phyloP scores from a whole-genome alignment of 2,888 invertebrate genomes.

The Cordilura impudica region DNA sequence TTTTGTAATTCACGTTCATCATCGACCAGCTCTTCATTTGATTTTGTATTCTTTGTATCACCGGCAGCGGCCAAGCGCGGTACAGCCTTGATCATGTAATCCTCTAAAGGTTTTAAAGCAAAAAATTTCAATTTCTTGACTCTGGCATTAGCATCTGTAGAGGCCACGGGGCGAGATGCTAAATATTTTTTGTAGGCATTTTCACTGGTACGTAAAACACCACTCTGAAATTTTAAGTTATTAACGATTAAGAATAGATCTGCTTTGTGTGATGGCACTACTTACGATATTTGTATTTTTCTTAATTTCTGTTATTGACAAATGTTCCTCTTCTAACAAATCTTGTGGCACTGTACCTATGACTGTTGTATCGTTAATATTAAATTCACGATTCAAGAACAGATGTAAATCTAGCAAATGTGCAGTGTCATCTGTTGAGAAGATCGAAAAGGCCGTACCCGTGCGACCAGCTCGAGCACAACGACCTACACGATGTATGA shows the following conservation, averaged over 20 bases:
- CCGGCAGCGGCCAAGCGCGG: constrained; percentile 77
- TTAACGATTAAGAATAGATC: constrained; percentile 17
- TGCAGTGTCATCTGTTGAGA: constrained; percentile 93
- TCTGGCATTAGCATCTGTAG: constrained; percentile 91
- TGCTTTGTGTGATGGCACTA: constrained; percentile 61
- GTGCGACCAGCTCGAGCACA: constrained; percentile 96
- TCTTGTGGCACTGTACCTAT: constrained; percentile 89
- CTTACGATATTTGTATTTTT: constrained; percentile 88
- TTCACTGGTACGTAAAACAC: constrained; percentile 85
- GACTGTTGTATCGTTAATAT: constrained; percentile 72
- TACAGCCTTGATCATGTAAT: constrained; percentile 71
- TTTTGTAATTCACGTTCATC: constrained; percentile 72
- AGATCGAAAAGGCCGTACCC: constrained; percentile 94
- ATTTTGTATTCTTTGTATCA: constrained; percentile 80
- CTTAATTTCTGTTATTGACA: constrained; percentile 86
- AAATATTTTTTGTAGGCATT: constrained; percentile 96
- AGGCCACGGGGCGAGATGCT: constrained; percentile 91
- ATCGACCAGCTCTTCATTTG: constrained; percentile 66
- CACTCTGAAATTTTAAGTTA: constrained; percentile 78
- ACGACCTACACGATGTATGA: constrained; percentile 98
- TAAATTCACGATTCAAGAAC: constrained; percentile 89
- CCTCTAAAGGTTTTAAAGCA: constrained; percentile 78
- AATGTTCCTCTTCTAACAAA: constrained; percentile 89
- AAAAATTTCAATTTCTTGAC: constrained; percentile 87
- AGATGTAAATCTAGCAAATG: constrained; percentile 96